Evolutionary conservation across 2,888 invertebrate genomes (phyloP), one percentile per base, ranked within the genome.

Genomic region (Fissipunctia ypsillon): DNA sequence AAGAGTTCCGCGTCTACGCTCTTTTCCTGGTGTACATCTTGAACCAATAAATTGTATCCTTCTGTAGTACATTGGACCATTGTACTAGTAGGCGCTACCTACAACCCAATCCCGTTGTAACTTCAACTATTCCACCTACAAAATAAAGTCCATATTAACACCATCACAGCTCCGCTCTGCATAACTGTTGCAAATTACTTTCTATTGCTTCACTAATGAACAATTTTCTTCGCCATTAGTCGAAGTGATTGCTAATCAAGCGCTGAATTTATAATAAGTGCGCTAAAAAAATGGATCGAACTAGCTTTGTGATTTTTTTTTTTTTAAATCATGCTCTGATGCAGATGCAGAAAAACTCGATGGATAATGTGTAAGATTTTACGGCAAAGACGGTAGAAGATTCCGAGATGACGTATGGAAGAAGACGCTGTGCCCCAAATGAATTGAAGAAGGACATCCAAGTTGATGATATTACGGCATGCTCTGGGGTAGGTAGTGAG

Each of bases 141-240:
- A 38, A 45, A 63, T 81, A 81, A 56, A 52, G 81, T 67, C 38
- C 43, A 76, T 45, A 45, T 54, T 76, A 25, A 38, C 12, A 38
- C 3, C 10, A 48, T 5, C 22, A 31, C 43, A 43, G 28, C 28
- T 59, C 2, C 25, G 31, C 64, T 45, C n/a, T 12, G 25, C 59
- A 56, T 78, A 72, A 65, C 80, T 61, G 73, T 69, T 52, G 57
- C 60, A 66, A 83, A 83, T 80, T 73, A 68, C 72, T 83, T 83
- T 79, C 80, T 79, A 69, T 54, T 28, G 80, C 65, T 43, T 64
- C 61, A 28, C 77, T 79, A 80, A 80, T 79, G 68, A 80, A 73
- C 80, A 80, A 80, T 80, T 80, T 80, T 83, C 80, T 69, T 57
- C 73, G 83, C 80, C 60, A 80, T 83, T 80, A 80, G 38, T 54